Conservation (phyloP, 2,113 vertebrate genomes). For the Daphoenositta chrysoptera region DNA sequence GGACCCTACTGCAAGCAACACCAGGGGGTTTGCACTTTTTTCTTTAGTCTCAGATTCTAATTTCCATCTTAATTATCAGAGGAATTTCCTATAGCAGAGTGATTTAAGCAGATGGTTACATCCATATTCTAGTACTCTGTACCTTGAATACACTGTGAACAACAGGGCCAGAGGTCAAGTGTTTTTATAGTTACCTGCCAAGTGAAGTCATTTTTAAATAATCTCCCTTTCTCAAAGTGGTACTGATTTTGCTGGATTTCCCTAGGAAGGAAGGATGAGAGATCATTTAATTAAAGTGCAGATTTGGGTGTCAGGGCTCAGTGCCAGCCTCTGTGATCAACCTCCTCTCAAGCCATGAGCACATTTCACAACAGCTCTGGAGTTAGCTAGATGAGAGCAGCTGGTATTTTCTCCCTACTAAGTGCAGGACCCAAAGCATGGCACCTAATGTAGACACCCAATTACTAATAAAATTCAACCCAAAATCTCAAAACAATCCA, state of each 20-base stretch:
- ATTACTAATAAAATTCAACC: background rate
- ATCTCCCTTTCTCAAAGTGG: background rate
- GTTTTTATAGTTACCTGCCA: background rate
- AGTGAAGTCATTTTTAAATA: background rate
- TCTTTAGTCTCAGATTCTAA: background rate
- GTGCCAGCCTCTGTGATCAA: background rate
- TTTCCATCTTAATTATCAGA: background rate
- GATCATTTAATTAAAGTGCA: background rate
- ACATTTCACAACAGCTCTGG: background rate
- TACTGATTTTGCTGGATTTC: conserved; percentile 1
- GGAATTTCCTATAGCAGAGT: background rate
- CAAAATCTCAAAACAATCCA: background rate
- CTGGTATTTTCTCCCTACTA: background rate
- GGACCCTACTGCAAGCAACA: background rate
- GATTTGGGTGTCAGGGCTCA: background rate
- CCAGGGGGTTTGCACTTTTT: background rate
- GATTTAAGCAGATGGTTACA: background rate
- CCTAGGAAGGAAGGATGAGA: background rate
- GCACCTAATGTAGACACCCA: background rate
- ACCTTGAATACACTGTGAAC: background rate
- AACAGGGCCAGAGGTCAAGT: background rate
- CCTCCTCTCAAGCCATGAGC: background rate
- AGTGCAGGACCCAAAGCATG: background rate
- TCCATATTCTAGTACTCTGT: background rate
- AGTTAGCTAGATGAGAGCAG: background rate